These are phyloP conservation scores for Drosophila truncata DNA, from an alignment of 1,140 invertebrate genomes.

Conservation along the genomic window DNA sequence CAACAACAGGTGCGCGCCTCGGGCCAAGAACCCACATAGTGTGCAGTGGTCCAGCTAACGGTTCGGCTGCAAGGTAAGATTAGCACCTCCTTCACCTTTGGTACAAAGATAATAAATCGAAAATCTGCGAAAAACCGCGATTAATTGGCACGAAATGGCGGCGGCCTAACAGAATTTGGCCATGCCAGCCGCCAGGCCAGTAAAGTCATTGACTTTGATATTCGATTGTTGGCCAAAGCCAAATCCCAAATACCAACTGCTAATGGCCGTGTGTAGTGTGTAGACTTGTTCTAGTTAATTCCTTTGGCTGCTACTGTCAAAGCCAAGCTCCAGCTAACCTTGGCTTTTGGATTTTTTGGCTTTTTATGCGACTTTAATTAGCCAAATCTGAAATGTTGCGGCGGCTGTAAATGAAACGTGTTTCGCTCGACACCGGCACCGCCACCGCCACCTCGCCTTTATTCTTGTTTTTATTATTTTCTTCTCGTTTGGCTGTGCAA, in stretches of 20 bases:
- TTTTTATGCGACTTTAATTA: slow-evolving; percentile 78
- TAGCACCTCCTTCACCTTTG: slow-evolving; percentile 42
- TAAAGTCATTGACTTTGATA: slow-evolving; percentile 83
- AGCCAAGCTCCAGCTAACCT: slow-evolving; percentile 67
- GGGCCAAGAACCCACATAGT: slow-evolving; percentile 27
- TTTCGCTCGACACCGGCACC: slow-evolving; percentile 39
- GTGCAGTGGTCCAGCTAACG: slow-evolving; percentile 57
- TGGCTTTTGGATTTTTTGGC: slow-evolving; percentile 60
- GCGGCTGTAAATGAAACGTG: slow-evolving; percentile 73
- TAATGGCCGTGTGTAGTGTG: slow-evolving; percentile 13
- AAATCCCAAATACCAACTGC: slow-evolving; percentile 51
- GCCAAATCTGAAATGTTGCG: slow-evolving; percentile 72
- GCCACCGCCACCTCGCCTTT: slow-evolving; percentile 32
- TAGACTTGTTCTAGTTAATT: slow-evolving; percentile 68
- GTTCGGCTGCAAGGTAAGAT: slow-evolving; percentile 55
- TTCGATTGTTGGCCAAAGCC: slow-evolving; percentile 81
- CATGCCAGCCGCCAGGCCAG: slow-evolving; percentile 49
- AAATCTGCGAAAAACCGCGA: slow-evolving; percentile 59
- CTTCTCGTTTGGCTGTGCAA: slow-evolving; percentile 31
- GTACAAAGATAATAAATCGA: background rate
- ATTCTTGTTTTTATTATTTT: slow-evolving; percentile 40
- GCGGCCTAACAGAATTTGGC: slow-evolving; percentile 56
- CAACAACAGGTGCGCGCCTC: slow-evolving; percentile 72
- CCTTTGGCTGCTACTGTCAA: slow-evolving; percentile 75
- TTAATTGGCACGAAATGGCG: slow-evolving; percentile 75